Evolutionary conservation across 2,797 vertebrate genomes (phyloP).

Genomic region (Sandelia bainsii): DNA sequence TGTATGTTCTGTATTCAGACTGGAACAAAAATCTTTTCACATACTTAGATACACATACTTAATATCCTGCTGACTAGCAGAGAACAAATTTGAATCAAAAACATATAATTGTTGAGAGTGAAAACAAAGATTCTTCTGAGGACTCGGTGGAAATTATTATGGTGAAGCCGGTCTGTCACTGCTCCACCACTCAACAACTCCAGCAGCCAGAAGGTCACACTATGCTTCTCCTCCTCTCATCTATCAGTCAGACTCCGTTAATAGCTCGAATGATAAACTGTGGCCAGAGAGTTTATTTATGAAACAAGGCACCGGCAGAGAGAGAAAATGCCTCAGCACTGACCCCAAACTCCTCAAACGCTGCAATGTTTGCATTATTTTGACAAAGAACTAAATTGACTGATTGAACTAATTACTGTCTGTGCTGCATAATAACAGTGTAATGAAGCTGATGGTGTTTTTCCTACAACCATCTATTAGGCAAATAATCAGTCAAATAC

Average conservation of each 20-base stretch:
- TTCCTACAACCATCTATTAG: neutral
- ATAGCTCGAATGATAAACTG: constrained; percentile 45
- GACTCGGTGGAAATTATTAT: neutral
- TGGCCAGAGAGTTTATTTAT: constrained; percentile 50
- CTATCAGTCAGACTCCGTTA: constrained; percentile 36
- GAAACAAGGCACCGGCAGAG: neutral
- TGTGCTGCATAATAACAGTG: neutral
- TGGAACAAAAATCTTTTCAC: too few species aligned
- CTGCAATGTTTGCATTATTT: neutral
- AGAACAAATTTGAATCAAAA: too few species aligned
- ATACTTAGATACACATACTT: too few species aligned
- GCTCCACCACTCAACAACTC: neutral
- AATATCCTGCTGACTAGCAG: too few species aligned
- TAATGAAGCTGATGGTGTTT: neutral
- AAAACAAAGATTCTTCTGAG: neutral
- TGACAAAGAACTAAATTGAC: constrained; percentile 8
- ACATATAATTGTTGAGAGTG: neutral
- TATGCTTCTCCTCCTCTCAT: constrained; percentile 21
- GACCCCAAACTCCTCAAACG: constrained; percentile 2
- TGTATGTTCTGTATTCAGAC: too few species aligned
- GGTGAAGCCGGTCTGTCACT: constrained; percentile 24
- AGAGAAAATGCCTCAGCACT: neutral
- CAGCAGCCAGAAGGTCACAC: constrained; percentile 31
- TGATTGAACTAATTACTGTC: constrained; percentile 10
- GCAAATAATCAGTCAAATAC: neutral